These are phyloP conservation scores for Ophion ellenae DNA, from an alignment of 2,888 invertebrate species.

Conservation along the genomic window DNA sequence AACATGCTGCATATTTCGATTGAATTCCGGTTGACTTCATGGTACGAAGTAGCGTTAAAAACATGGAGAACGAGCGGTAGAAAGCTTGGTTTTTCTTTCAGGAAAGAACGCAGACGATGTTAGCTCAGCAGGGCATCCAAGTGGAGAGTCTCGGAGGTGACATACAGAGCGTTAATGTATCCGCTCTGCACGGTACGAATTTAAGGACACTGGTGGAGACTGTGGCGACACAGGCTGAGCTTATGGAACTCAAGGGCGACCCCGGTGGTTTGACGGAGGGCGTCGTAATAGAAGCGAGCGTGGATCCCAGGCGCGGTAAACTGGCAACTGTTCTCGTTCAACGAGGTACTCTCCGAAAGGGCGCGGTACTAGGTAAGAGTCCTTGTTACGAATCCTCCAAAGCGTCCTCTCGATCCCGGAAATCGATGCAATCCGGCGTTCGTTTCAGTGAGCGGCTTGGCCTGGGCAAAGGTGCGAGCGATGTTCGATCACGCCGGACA, in stretches of 20 bases:
- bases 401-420: background rate
- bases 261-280: conserved; percentile 94
- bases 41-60: background rate
- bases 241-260: conserved; percentile 94
- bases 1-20: no score
- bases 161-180: conserved; percentile 94
- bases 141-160: conserved; percentile 97
- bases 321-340: conserved; percentile 86
- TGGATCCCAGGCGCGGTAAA: conserved; percentile 88
- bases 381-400: background rate
- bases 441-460: conserved; percentile 90
- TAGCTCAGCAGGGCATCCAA: conserved; percentile 91
- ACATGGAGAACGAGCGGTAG: background rate
- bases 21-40: no score
- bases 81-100: conserved; percentile 78
- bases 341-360: conserved; percentile 86
- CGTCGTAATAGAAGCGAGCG: conserved; percentile 93
- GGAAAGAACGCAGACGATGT: conserved; percentile 90
- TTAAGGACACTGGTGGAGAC: conserved; percentile 92
- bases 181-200: conserved; percentile 94
- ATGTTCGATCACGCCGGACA: conserved; percentile 92
- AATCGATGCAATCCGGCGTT: conserved; percentile 85
- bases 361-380: conserved; percentile 84
- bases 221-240: conserved; percentile 92
- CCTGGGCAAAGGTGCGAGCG: conserved; percentile 93